Percentiles rank a stretch among this genome's conserved stretches.
Conservation (phyloP, 2,888 invertebrate species). For the Dryomyza anilis region DNA sequence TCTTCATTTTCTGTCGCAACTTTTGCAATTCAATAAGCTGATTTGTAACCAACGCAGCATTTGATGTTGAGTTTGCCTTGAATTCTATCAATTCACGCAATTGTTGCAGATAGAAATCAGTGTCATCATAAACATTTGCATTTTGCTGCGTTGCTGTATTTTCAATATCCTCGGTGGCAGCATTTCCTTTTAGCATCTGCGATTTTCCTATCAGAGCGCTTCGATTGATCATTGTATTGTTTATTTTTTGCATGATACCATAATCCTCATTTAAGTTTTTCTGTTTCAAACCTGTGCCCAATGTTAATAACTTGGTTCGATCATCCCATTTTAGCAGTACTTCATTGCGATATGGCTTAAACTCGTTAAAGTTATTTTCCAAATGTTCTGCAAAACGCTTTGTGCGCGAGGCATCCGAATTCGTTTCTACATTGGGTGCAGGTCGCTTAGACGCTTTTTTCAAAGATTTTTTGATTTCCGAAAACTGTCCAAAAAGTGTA, state of each 20-base stretch:
- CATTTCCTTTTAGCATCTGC: slow-evolving; percentile 32
- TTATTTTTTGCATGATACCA: slow-evolving; percentile 73
- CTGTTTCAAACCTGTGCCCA: slow-evolving; percentile 67
- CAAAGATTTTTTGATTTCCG: slow-evolving; percentile 70
- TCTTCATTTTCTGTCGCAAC: slow-evolving; percentile 88
- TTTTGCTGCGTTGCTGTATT: neutral
- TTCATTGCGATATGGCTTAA: slow-evolving; percentile 73
- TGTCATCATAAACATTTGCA: slow-evolving; percentile 91
- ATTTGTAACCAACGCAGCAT: slow-evolving; percentile 83
- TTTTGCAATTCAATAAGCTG: slow-evolving; percentile 93
- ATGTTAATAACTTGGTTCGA: slow-evolving; percentile 77
- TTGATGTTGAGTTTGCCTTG: slow-evolving; percentile 81
- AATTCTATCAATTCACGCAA: slow-evolving; percentile 90
- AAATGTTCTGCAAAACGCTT: slow-evolving; percentile 64
- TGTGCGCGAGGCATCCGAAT: slow-evolving; percentile 18
- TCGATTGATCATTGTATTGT: slow-evolving; percentile 80
- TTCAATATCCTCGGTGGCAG: slow-evolving; percentile 46
- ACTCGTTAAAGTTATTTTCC: slow-evolving; percentile 66
- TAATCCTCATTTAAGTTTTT: slow-evolving; percentile 63
- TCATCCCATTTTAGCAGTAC: slow-evolving; percentile 95
- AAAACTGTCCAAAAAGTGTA: slow-evolving; percentile 67
- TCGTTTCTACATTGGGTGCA: slow-evolving; percentile 4
- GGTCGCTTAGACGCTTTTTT: slow-evolving; percentile 42
- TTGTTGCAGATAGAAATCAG: slow-evolving; percentile 95
- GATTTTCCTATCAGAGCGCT: slow-evolving; percentile 75